Evolutionary conservation across 2,888 invertebrate genomes (phyloP).

Genomic region (Idaea straminata): DNA sequence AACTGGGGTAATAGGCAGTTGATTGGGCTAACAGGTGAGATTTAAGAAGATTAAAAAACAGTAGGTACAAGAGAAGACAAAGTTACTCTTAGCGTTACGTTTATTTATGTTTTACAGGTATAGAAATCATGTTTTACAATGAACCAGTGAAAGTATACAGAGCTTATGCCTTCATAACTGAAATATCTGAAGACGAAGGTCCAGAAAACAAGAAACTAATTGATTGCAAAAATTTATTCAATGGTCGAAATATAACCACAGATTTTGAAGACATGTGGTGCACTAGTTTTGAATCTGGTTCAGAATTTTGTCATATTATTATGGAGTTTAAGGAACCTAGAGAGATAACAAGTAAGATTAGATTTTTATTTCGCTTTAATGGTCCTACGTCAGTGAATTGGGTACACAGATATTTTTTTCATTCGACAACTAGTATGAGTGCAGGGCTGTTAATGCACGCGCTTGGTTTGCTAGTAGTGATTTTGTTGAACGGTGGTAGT

Average conservation of each 20-base stretch:
- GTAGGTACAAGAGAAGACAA: neutral
- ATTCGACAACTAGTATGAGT: too few relatives aligned
- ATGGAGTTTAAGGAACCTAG: conserved; percentile 57
- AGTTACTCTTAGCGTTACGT: neutral
- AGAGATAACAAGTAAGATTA: conserved; percentile 62
- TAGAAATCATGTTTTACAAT: conserved; percentile 67
- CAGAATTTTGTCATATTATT: conserved; percentile 61
- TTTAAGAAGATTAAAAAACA: neutral
- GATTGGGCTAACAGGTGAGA: conserved; percentile 80
- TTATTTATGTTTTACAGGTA: conserved; percentile 53
- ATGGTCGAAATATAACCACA: conserved; percentile 85
- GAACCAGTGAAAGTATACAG: conserved; percentile 50
- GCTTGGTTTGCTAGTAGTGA: too few relatives aligned
- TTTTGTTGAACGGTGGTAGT: too few relatives aligned
- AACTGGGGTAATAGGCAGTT: conserved; percentile 83
- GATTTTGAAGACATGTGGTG: conserved; percentile 85
- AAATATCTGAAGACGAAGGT: conserved; percentile 45
- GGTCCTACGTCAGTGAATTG: too few relatives aligned
- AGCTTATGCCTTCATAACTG: conserved; percentile 58
- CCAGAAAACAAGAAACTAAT: conserved; percentile 40
- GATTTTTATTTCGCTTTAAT: neutral
- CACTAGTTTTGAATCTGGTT: conserved; percentile 56
- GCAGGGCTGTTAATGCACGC: too few relatives aligned
- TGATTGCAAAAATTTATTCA: conserved; percentile 80
- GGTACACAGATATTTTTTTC: too few relatives aligned